Evolutionary conservation across 1,140 invertebrate genomes (phyloP), one percentile per base, ranked within the genome.

Genomic region (Calliopsis andreniformis): DNA sequence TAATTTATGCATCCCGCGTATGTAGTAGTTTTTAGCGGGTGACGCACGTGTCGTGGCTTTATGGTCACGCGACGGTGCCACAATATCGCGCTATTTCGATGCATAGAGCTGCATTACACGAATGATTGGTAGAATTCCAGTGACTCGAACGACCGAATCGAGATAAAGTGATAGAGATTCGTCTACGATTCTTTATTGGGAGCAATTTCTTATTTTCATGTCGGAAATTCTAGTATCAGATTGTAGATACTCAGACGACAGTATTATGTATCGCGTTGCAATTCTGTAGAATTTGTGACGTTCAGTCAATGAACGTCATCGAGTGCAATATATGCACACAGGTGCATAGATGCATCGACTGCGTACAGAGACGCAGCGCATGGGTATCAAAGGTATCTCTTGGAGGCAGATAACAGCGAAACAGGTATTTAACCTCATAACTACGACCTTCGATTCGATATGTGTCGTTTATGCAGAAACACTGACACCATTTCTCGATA

Each of bases 381-480:
- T 25, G 3, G 3, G 16, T 55, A 4, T 47, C 49, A n/a, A 18
- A 25, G 28, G 18, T 39, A 35, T 66, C 39, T 25, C 14, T 14
- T 23, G n/a, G 20, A n/a, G 18, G 28, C 42, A 45, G 62, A 39
- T 67, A 67, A 51, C 63, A 25, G 42, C 20, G 1, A 30, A 35
- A n/a, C 51, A 73, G 71, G 71, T 73, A 73, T n/a, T 66, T 72
- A 63, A 72, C 59, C 59, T 72, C 35, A n/a, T 51, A 64, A 30
- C 49, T 42, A 4, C 62, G 3, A 63, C 14, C 23, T 62, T 62
- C 6, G n/a, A 30, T 16, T 35, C 23, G n/a, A 63, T 45, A 43
- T 10, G 4, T 18, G 10, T 32, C 14, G 23, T 23, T 69, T 42
- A 10, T 8, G 10, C 20, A 2, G 8, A 43, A 23, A 18, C 7